Conservation (phyloP, 1,140 invertebrate genomes). For the Drosophila bifasciata region DNA sequence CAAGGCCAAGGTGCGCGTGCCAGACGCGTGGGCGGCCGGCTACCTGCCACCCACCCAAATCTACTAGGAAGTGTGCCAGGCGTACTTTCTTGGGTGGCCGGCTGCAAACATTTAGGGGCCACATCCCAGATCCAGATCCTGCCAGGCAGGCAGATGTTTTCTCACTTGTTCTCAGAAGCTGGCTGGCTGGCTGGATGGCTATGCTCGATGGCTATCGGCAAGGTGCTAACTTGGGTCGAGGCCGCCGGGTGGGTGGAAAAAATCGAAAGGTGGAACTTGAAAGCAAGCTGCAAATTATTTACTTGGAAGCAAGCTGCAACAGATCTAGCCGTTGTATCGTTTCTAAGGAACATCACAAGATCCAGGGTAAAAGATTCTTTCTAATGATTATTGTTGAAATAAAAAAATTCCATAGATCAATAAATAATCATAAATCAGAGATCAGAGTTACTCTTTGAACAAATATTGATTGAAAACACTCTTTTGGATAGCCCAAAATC, state of each 20-base stretch:
- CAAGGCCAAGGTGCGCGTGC: constrained; percentile 64
- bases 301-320: constrained; percentile 69
- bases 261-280: constrained; percentile 57
- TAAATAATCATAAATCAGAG: too few relatives aligned
- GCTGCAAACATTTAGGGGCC: constrained; percentile 33
- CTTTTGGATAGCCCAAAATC: too few relatives aligned
- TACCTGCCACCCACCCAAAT: constrained; percentile 63
- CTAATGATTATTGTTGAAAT: constrained; percentile 7
- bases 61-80: constrained; percentile 67
- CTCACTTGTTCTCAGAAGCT: constrained; percentile 64
- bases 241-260: constrained; percentile 49
- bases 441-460: too few relatives aligned
- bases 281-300: constrained; percentile 63
- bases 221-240: constrained; percentile 44
- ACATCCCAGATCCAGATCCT: constrained; percentile 29
- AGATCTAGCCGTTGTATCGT: too few relatives aligned
- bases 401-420: too few relatives aligned
- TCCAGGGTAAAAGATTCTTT: constrained; percentile 5
- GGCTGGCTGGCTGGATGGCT: constrained; percentile 45
- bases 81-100: constrained; percentile 65
- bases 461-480: too few relatives aligned
- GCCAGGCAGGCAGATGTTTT: constrained; percentile 68
- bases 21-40: constrained; percentile 64
- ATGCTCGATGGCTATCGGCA: constrained; percentile 9
- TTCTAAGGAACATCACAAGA: constrained; percentile 6